Evolutionary conservation across 2,113 vertebrate genomes (phyloP), one percentile per base, ranked within the genome.

Genomic region (Myiopsitta monachus): DNA sequence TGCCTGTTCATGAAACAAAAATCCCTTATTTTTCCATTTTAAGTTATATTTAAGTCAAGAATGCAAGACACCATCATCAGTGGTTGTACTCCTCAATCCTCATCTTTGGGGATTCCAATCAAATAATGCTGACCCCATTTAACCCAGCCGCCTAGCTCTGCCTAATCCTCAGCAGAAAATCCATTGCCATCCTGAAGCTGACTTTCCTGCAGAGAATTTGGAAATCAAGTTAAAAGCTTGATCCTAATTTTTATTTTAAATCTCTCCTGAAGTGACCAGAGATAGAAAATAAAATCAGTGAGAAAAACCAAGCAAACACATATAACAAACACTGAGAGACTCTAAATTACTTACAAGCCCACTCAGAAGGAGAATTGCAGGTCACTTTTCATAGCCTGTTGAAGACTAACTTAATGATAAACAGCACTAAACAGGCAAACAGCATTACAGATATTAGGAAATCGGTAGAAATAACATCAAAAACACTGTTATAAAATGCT

Each of bases 221-320:
- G 28, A 88, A 94, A 68, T 41, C 4, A 41, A 76, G 7, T 70
- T 80, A 88, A 82, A 93, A 90, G n/a, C 27, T 85, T 72, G 52
- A 69, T 69, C 44, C n/a, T n/a, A 18, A 49, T 38, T 94, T 91
- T 86, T 55, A 46, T n/a, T 79, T 87, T 66, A 72, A 73, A 54
- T 67, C 23, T 51, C 30, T 87, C 52, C 44, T 6, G 7, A 78
- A 55, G 10, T 36, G 18, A 64, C 4, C 7, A 10, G 6, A 4
- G 3, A 69, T 1, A 57, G 28, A 44, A 85, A 54, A 38, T 31
- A 81, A 88, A 90, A 52, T 5, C 1, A 1, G 0, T 44, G 23
- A 69, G 36, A 68, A 87, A 66, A 82, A 54, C 1, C 13, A 66
- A 62, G 12, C 3, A 83, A 69, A 36, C 11, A 54, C 13, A 47